A percentile compares a stretch with the other conserved stretches of the same genome.
phyloP scores from a whole-genome alignment of 1,140 invertebrate species.

The Branchinecta lindahli region DNA sequence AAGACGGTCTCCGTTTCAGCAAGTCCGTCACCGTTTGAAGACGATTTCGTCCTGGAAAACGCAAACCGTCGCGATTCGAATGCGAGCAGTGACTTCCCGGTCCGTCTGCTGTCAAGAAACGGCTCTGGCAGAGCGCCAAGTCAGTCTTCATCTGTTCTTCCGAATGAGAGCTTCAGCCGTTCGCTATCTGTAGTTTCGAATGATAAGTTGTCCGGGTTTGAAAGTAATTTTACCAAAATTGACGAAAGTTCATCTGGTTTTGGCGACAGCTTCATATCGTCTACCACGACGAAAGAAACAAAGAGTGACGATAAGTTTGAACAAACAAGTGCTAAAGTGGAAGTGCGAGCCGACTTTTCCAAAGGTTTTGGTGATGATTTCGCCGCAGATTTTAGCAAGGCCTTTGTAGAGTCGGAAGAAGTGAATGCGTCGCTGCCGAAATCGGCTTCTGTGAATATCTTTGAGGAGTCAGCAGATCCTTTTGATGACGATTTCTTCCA shows the following conservation, averaged over 20 bases:
- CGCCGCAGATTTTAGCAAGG: slow-evolving; percentile 13
- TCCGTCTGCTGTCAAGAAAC: too few relatives aligned
- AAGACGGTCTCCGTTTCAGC: background rate
- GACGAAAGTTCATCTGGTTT: slow-evolving; percentile 10
- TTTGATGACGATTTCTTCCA: slow-evolving; percentile 73
- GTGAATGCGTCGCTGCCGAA: slow-evolving; percentile 45
- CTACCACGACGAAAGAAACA: slow-evolving; percentile 22
- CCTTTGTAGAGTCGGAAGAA: slow-evolving; percentile 23
- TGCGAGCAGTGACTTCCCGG: background rate
- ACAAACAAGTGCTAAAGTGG: background rate
- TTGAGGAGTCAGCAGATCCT: slow-evolving; percentile 58
- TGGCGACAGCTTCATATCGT: slow-evolving; percentile 23
- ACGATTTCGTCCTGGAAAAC: slow-evolving; percentile 46
- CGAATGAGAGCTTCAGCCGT: background rate
- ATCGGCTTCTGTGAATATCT: slow-evolving; percentile 73
- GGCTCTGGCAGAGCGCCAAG: too few relatives aligned
- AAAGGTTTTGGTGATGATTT: slow-evolving; percentile 19
- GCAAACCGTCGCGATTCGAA: slow-evolving; percentile 24
- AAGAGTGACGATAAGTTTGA: slow-evolving; percentile 16
- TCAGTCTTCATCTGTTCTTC: background rate
- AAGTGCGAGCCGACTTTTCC: slow-evolving; percentile 9
- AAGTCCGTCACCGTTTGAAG: slow-evolving; percentile 46
- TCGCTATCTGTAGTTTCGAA: slow-evolving; percentile 26
- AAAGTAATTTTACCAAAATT: background rate
- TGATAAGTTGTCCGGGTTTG: slow-evolving; percentile 19